Evolutionary conservation across 2,888 invertebrate genomes (phyloP), one percentile per base, ranked within the genome.

Genomic region (Lasius fuliginosus): DNA sequence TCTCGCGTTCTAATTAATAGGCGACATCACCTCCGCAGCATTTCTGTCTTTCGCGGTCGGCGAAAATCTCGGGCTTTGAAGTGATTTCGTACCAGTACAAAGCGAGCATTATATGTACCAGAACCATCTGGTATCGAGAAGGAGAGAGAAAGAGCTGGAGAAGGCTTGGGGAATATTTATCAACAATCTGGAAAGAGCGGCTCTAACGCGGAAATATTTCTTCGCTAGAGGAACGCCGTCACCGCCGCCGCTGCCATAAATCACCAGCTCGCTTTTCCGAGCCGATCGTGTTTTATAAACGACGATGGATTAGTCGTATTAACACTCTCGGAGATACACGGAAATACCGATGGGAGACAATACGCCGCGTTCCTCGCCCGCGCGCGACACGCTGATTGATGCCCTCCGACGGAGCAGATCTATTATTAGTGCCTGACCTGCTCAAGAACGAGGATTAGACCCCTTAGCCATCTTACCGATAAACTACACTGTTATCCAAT

Each of bases 371-470:
- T n/a, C 11, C 11, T 4, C 56, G 8, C 15, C n/a, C 67, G 53
- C 65, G 53, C 56, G 40, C 40, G 64, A 53, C 53, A 18, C 12
- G 67, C 76, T 77, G 83, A 83, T 77, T 77, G 79, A 83, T 83
- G 62, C 30, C 53, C 83, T 30, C 30, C 40, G 53, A 68, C 82
- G 49, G 62, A 49, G 68, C 69, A 30, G 49, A 77, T 83, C 79
- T 79, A 83, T 83, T 83, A 83, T 83, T 79, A 69, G 64, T 49
- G n/a, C 33, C 69, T 83, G 79, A 83, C 69, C 83, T 23, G 60
- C 64, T 65, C 79, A 62, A 69, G 79, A 81, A 71, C 71, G 60
- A 46, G 79, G 46, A 73, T 81, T 71, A 81, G 64, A 33, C 36
- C 46, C 79, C 60, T 40, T 36, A 30, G 58, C 33, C 8, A 23